Evolutionary conservation across 2,797 vertebrate species (phyloP).

Genomic region (Sandelia bainsii): DNA sequence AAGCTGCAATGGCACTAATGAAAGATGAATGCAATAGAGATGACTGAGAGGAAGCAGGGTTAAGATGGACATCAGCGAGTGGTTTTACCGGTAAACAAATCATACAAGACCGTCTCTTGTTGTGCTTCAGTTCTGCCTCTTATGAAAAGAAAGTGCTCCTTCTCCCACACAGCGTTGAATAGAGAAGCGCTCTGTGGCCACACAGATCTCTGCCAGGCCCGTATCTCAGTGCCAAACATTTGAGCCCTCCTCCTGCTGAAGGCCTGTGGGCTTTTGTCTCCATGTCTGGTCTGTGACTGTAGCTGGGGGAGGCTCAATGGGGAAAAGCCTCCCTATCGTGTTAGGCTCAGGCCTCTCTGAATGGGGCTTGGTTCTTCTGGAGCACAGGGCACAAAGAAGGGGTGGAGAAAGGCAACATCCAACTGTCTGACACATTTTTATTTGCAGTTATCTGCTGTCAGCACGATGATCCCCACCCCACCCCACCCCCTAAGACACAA

Average conservation of each 20-base stretch:
- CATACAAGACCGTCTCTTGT: slow-evolving; percentile 57
- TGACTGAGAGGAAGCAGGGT: slow-evolving; percentile 30
- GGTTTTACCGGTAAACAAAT: slow-evolving; percentile 60
- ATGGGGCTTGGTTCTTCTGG: slow-evolving; percentile 47
- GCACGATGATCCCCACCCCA: background rate
- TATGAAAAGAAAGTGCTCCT: slow-evolving; percentile 54
- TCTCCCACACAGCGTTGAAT: slow-evolving; percentile 63
- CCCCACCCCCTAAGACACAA: background rate
- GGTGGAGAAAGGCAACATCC: slow-evolving; percentile 1
- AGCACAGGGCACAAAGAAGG: slow-evolving; percentile 30
- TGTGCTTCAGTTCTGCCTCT: slow-evolving; percentile 30
- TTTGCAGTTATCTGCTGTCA: slow-evolving; percentile 35
- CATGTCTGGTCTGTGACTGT: slow-evolving; percentile 62
- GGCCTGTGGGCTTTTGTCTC: slow-evolving; percentile 70
- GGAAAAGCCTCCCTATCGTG: slow-evolving; percentile 53
- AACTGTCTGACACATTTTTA: slow-evolving; percentile 29
- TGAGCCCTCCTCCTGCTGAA: slow-evolving; percentile 66
- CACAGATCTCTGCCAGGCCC: slow-evolving; percentile 66
- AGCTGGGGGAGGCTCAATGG: slow-evolving; percentile 58
- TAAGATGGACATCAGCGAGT: slow-evolving; percentile 58
- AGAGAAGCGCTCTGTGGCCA: slow-evolving; percentile 68
- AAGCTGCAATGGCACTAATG: background rate
- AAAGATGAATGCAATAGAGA: slow-evolving; percentile 8
- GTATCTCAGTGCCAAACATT: slow-evolving; percentile 72
- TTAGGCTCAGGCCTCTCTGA: slow-evolving; percentile 62